Evolutionary conservation across 2,797 vertebrate genomes (phyloP).

Genomic region (Phylloscopus collybita): DNA sequence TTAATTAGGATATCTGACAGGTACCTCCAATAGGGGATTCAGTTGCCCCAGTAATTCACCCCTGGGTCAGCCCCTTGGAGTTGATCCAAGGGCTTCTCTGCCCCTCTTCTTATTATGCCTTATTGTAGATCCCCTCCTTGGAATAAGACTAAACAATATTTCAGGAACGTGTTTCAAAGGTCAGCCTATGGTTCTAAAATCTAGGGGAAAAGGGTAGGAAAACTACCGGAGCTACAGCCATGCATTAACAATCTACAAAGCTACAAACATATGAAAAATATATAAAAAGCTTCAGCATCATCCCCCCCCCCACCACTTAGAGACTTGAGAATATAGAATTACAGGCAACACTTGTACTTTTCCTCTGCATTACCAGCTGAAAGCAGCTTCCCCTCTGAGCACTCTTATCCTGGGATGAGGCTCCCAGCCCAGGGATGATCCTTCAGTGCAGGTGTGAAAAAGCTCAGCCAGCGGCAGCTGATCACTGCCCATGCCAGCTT

Average conservation of each 20-base stretch:
- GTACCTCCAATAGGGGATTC: not conserved
- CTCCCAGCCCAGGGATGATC: not conserved
- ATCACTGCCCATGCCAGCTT: not conserved
- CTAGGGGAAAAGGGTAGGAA: not conserved
- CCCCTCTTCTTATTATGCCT: not conserved
- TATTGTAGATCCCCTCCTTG: not conserved
- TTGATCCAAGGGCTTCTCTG: not conserved
- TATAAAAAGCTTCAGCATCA: not conserved
- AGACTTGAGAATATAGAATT: not conserved
- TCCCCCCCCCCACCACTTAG: not conserved
- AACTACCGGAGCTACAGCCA: not conserved
- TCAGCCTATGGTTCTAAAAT: not conserved
- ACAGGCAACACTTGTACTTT: not conserved
- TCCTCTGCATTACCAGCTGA: not conserved
- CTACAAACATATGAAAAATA: not conserved
- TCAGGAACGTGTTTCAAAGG: not conserved
- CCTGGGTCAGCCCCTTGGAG: not conserved
- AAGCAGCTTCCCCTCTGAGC: slow-evolving; percentile 12
- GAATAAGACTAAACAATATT: not conserved
- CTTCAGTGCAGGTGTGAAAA: not conserved
- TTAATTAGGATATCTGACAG: not conserved
- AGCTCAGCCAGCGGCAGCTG: not conserved
- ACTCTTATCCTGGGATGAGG: not conserved
- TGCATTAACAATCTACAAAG: not conserved
- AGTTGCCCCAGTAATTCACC: not conserved